A percentile compares a stretch with the other conserved stretches of the same genome.
These are phyloP conservation scores for Cremastinae sp. DNA, from an alignment of 2,888 invertebrate genomes.

Conservation along the genomic window DNA sequence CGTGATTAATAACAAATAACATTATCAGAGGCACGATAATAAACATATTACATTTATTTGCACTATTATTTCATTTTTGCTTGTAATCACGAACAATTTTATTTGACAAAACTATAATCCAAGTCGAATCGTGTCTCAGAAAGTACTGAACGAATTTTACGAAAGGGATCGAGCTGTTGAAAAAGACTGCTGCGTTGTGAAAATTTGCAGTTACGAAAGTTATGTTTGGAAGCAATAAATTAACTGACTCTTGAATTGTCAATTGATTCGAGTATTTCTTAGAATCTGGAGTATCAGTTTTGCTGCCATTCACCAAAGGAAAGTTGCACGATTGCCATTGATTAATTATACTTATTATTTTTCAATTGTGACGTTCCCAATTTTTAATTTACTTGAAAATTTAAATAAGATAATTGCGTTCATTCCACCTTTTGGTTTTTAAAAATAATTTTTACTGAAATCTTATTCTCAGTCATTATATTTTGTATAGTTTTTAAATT, in stretches of 20 bases:
- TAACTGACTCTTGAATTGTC: neutral
- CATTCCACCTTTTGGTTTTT: no score
- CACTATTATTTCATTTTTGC: neutral
- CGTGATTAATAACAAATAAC: constrained; percentile 4
- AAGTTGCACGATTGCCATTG: neutral
- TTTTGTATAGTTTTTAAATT: no score
- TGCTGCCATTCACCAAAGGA: no score
- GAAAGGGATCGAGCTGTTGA: constrained; percentile 58
- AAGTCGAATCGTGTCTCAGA: constrained; percentile 25
- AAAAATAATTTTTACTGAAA: no score
- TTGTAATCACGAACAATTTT: constrained; percentile 7
- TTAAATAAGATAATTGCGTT: no score
- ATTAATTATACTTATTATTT: no score
- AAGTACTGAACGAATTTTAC: constrained; percentile 53
- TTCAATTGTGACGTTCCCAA: no score
- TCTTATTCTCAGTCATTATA: no score
- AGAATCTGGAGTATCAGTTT: neutral
- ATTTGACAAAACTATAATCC: constrained; percentile 46
- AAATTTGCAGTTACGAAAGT: constrained; percentile 61
- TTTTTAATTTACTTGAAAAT: no score
- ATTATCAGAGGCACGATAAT: neutral
- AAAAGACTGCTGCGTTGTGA: constrained; percentile 53
- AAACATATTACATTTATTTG: constrained; percentile 20
- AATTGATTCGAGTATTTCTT: constrained; percentile 18
- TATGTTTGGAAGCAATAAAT: neutral